These are phyloP conservation scores for Porites evermanni DNA, from an alignment of 92 coral and sea anemone species.

Conservation along the genomic window DNA sequence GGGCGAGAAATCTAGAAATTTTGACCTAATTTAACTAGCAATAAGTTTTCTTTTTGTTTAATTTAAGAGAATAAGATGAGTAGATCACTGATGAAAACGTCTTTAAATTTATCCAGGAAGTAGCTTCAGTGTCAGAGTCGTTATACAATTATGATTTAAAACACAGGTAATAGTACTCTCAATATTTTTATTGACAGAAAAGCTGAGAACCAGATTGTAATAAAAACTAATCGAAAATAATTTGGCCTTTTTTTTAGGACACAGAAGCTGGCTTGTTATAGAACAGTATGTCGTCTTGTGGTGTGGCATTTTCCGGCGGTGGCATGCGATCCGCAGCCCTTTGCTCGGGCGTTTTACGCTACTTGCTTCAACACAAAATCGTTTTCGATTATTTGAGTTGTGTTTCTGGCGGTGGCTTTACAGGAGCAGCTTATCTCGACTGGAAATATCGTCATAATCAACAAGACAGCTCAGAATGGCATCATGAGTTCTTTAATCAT, in stretches of 20 bases:
- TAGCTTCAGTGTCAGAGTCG: no score
- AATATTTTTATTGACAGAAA: no score
- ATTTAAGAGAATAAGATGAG: no score
- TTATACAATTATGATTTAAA: no score
- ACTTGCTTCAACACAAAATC: slow-evolving; percentile 18
- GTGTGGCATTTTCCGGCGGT: slow-evolving; percentile 64
- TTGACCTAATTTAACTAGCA: no score
- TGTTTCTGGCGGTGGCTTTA: slow-evolving; percentile 50
- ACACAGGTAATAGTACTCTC: no score
- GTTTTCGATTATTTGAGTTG: slow-evolving; percentile 41
- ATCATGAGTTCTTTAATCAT: slow-evolving; percentile 47
- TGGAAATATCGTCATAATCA: slow-evolving; percentile 65
- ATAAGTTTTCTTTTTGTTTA: no score
- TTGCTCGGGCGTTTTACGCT: slow-evolving; percentile 52
- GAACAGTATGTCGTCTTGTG: slow-evolving; percentile 14
- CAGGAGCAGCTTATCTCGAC: slow-evolving; percentile 44
- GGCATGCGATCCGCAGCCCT: slow-evolving; percentile 61
- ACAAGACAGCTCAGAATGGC: slow-evolving; percentile 52
- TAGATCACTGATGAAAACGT: no score
- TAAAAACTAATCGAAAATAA: no score
- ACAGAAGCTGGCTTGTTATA: not conserved
- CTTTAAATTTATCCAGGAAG: no score
- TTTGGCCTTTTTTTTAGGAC: not conserved
- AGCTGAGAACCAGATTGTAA: no score
- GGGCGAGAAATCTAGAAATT: no score